Evolutionary conservation across 2,888 invertebrate species (phyloP).

Genomic region (Copidosoma aretas): DNA sequence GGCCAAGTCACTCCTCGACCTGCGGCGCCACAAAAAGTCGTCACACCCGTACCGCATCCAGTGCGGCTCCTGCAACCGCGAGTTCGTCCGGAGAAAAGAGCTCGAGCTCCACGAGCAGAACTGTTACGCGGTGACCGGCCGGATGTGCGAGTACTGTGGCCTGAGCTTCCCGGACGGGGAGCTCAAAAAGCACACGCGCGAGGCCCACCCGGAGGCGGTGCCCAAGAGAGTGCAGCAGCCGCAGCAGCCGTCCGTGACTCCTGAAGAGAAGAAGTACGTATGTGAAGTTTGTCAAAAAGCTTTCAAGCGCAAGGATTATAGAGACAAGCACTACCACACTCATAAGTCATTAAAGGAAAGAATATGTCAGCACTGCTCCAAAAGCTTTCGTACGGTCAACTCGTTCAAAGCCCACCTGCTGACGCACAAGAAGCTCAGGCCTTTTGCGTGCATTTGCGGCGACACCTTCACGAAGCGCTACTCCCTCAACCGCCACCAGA

Average conservation of each 20-base stretch:
- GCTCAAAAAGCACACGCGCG: slow-evolving; percentile 34
- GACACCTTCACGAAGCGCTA: not conserved
- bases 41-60: no score
- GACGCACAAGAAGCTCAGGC: slow-evolving; percentile 47
- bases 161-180: slow-evolving; percentile 41
- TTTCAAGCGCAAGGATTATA: slow-evolving; percentile 51
- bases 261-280: slow-evolving; percentile 48
- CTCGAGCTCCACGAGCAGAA: slow-evolving; percentile 29
- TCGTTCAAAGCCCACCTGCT: slow-evolving; percentile 43
- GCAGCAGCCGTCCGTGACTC: no score
- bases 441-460: slow-evolving; percentile 49
- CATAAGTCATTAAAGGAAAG: not conserved
- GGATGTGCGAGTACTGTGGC: slow-evolving; percentile 49
- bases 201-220: no score
- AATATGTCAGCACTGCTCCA: slow-evolving; percentile 31
- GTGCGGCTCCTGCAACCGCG: no score
- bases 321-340: slow-evolving; percentile 12
- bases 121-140: no score
- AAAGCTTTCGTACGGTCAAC: not conserved
- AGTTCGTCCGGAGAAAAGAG: slow-evolving; percentile 20
- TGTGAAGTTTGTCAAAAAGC: slow-evolving; percentile 55
- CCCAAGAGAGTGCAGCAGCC: slow-evolving; percentile 52
- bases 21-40: no score
- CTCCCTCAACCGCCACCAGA: not conserved
- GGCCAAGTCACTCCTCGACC: no score